Conservation (phyloP, 2,797 vertebrate genomes). For the Anableps anableps region DNA sequence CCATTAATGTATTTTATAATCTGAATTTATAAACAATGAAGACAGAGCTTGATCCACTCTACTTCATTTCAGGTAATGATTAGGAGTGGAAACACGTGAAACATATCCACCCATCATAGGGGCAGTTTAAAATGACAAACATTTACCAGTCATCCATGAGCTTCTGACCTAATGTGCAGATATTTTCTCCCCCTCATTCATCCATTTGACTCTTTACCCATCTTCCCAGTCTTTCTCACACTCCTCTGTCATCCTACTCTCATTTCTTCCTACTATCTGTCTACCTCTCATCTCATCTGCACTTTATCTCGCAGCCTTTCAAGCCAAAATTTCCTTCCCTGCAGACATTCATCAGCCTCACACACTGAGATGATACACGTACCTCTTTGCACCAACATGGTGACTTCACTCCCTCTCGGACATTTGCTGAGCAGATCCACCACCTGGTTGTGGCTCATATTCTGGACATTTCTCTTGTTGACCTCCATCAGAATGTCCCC, state of each 20-base stretch:
- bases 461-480: slow-evolving; percentile 98
- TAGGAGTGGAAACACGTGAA: slow-evolving; percentile 6
- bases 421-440: slow-evolving; percentile 98
- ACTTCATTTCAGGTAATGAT: slow-evolving; percentile 17
- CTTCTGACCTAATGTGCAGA: slow-evolving; percentile 52
- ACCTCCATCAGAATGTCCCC: slow-evolving; percentile 96
- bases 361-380: slow-evolving; percentile 44
- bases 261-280: slow-evolving; percentile 49
- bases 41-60: not conserved
- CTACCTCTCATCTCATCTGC: slow-evolving; percentile 43
- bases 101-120: slow-evolving; percentile 1
- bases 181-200: slow-evolving; percentile 38
- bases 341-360: slow-evolving; percentile 16
- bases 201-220: slow-evolving; percentile 40
- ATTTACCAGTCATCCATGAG: slow-evolving; percentile 23
- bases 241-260: slow-evolving; percentile 57
- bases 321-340: slow-evolving; percentile 21
- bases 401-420: slow-evolving; percentile 95
- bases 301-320: slow-evolving; percentile 25
- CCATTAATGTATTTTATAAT: slow-evolving; percentile 14
- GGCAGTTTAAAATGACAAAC: slow-evolving; percentile 20
- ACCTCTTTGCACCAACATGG: slow-evolving; percentile 98
- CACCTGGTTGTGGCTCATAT: slow-evolving; percentile 96
- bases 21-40: slow-evolving; percentile 17
- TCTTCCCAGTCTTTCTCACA: slow-evolving; percentile 67